Evolutionary conservation across 2,113 vertebrate genomes (phyloP).

Genomic region (Axis porcinus): DNA sequence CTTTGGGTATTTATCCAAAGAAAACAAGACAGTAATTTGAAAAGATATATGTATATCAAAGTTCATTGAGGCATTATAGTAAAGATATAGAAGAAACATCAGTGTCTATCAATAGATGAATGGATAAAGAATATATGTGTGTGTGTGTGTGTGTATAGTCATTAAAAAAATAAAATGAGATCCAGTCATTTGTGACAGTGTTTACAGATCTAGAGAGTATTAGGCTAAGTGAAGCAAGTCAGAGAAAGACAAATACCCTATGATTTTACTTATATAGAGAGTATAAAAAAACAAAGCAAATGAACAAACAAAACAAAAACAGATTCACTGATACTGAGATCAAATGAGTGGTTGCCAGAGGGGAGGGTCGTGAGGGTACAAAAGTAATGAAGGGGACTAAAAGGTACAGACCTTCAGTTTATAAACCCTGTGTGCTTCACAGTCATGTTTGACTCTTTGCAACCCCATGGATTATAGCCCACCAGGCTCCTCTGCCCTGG

Average conservation of each 20-base stretch:
- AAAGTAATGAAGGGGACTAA: neutral
- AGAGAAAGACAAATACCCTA: neutral
- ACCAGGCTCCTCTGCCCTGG: neutral
- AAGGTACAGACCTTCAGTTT: neutral
- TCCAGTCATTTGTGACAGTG: neutral
- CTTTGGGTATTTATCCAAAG: neutral
- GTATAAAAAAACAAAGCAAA: neutral
- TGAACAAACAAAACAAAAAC: neutral
- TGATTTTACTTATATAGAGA: neutral
- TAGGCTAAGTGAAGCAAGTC: neutral
- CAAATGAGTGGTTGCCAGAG: neutral
- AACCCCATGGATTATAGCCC: neutral
- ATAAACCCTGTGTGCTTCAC: neutral
- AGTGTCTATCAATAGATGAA: neutral
- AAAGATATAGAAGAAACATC: neutral
- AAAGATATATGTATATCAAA: neutral
- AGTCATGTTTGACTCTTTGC: rapidly evolving
- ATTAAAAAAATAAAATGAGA: neutral
- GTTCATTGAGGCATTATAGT: neutral
- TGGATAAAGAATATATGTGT: too few relatives aligned
- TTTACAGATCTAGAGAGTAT: neutral
- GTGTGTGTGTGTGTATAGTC: too few relatives aligned
- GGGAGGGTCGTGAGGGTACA: neutral
- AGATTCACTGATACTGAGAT: neutral
- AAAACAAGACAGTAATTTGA: neutral